Conservation (phyloP, 2,113 vertebrate genomes). For the Siphamia tubifer region DNA sequence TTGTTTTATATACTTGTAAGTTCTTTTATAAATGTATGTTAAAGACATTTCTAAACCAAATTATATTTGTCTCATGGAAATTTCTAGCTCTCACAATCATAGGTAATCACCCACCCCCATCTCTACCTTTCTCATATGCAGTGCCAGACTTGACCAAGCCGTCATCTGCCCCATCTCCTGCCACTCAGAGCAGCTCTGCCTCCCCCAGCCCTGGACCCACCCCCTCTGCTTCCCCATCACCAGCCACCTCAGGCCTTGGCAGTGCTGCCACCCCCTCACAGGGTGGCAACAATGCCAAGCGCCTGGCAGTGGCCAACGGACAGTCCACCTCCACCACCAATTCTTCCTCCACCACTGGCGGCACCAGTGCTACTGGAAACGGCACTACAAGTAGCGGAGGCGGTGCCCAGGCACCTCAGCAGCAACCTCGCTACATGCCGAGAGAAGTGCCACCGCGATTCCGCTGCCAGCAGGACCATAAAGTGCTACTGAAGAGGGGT, state of each 20-base stretch:
- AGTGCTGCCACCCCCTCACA: conserved; percentile 94
- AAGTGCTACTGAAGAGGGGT: conserved; percentile 99
- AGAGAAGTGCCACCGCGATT: conserved; percentile 99
- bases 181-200: conserved; percentile 86
- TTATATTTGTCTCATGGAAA: no score
- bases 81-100: not conserved
- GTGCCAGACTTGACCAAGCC: conserved; percentile 99
- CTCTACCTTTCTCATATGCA: conserved; percentile 56
- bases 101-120: no score
- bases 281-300: conserved; percentile 99
- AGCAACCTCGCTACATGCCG: conserved; percentile 94
- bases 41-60: no score
- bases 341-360: conserved; percentile 68
- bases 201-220: conserved; percentile 98
- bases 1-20: no score
- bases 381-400: conserved; percentile 64
- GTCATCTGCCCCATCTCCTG: conserved; percentile 88
- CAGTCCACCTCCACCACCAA: conserved; percentile 87
- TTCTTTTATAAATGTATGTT: no score
- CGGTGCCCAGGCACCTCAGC: conserved; percentile 88
- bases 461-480: conserved; percentile 99
- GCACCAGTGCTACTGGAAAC: conserved; percentile 66
- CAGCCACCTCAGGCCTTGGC: conserved; percentile 88
- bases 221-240: conserved; percentile 87
- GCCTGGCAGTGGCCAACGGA: conserved; percentile 99